Base-by-base conservation (phyloP, 2,888 invertebrate species). In the Bedellia somnulentella region DNA sequence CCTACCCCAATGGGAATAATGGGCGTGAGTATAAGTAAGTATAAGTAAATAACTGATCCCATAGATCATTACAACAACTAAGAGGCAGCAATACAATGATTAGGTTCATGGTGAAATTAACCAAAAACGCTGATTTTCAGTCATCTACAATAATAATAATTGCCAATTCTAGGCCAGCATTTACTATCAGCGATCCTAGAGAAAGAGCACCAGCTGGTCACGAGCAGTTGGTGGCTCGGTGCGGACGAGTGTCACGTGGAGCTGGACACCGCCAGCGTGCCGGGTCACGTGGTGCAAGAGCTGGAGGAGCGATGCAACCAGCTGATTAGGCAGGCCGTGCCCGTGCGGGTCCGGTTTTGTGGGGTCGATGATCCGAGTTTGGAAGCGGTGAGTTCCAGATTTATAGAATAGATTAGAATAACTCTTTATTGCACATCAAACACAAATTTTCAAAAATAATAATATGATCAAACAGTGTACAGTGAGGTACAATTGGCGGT, bases 171-270 rank as follows among this genome's bases (percentile, higher is more conserved):
- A 86, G 86, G 87, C 0, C 93, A 93, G 51, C 93, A 93, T 60
- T 73, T 93, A 15, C 79, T 93, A 13, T 86, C 90, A 8, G 90
- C 91, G 1, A 59, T 92, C 27, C 78, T 89, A 18, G 87, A 89
- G 42, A 70, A 75, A 13, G 80, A 85, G 45, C 84, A 80, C 58
- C 80, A 80, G 8, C 79, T 81, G 34, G 59, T 76, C 1, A 93
- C 92, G 4, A 84, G 85, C 0, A 87, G 90, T 2, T 91, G 91
- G 91, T 89, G 87, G 84, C 70, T 91, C 0, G 92, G 91, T 0
- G 80, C 82, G 26, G 85, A 85, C 1, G 80, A 82, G 23, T 85
- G 85, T 2, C 80, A 85, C 45, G 81, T 93, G 30, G 93, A 93
- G 60, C 55, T 80, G 44, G 80, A 79, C 43, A 71, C 80, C 0